These are phyloP conservation scores for Xestia ashworthii DNA, from an alignment of 2,888 invertebrate species.

Conservation along the genomic window DNA sequence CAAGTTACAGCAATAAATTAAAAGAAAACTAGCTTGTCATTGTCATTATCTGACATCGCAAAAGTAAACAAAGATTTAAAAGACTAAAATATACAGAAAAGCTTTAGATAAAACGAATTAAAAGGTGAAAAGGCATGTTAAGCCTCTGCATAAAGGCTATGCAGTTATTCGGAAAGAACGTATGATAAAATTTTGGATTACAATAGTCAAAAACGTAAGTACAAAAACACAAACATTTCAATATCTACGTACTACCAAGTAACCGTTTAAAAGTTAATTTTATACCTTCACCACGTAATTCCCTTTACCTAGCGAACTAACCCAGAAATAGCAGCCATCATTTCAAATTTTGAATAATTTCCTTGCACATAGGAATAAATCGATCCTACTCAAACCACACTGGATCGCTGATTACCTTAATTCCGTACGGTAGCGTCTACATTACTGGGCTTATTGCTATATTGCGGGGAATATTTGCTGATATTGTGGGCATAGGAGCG, in stretches of 20 bases:
- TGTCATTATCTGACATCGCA: no score
- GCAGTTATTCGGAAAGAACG: no score
- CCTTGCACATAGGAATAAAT: slow-evolving; percentile 24
- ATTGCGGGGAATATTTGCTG: slow-evolving; percentile 24
- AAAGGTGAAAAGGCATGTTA: no score
- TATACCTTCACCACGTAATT: not conserved
- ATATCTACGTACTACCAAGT: not conserved
- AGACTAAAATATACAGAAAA: no score
- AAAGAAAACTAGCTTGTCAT: no score
- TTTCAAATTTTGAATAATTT: slow-evolving; percentile 21
- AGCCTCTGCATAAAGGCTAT: no score
- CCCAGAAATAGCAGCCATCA: slow-evolving; percentile 22
- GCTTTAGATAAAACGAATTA: no score
- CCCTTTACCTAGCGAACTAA: not conserved
- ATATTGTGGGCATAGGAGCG: not conserved
- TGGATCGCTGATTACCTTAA: slow-evolving; percentile 27
- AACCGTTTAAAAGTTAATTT: not conserved
- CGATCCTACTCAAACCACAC: slow-evolving; percentile 10
- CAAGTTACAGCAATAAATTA: no score
- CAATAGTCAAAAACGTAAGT: no score
- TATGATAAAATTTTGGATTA: no score
- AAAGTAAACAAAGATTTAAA: no score
- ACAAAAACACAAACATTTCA: no score
- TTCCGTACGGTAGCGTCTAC: not conserved
- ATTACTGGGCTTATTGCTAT: slow-evolving; percentile 33